Evolutionary conservation across 37 sponge, comb jelly and placozoan species (phyloP).

Genomic region (Axinella damicornis): DNA sequence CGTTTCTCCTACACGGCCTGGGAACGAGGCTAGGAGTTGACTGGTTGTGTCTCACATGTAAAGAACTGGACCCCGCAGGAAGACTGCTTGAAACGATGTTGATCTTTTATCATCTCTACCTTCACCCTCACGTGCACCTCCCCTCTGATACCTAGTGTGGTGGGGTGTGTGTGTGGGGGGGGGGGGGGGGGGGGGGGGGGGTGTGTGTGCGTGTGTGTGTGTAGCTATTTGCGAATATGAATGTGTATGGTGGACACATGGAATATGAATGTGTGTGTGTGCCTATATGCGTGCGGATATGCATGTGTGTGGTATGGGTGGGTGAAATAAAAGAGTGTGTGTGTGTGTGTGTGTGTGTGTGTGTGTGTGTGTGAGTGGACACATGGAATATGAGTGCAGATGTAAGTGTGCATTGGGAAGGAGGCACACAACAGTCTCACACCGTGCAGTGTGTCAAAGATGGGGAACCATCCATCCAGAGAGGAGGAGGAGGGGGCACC

Average conservation of each 20-base stretch:
- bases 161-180: neutral
- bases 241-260: neutral
- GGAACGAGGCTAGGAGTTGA: no score
- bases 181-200: no score
- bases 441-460: conserved; percentile 91
- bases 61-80: conserved; percentile 77
- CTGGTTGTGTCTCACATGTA: conserved; percentile 55
- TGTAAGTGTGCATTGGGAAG: neutral
- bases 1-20: no score
- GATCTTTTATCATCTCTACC: conserved; percentile 77
- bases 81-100: conserved; percentile 71
- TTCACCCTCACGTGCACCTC: conserved; percentile 77
- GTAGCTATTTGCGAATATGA: neutral
- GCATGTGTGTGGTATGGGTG: neutral
- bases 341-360: neutral
- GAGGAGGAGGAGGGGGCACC: neutral
- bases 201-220: neutral
- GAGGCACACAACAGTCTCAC: conserved; percentile 1
- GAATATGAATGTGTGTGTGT: neutral
- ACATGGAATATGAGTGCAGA: neutral
- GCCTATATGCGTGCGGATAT: neutral
- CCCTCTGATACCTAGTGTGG: conserved; percentile 74
- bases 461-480: conserved; percentile 94
- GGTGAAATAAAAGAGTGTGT: neutral
- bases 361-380: neutral